Evolutionary conservation across 1,140 invertebrate genomes (phyloP), one percentile per base, ranked within the genome.

Genomic region (Drosophila ogumai): DNA sequence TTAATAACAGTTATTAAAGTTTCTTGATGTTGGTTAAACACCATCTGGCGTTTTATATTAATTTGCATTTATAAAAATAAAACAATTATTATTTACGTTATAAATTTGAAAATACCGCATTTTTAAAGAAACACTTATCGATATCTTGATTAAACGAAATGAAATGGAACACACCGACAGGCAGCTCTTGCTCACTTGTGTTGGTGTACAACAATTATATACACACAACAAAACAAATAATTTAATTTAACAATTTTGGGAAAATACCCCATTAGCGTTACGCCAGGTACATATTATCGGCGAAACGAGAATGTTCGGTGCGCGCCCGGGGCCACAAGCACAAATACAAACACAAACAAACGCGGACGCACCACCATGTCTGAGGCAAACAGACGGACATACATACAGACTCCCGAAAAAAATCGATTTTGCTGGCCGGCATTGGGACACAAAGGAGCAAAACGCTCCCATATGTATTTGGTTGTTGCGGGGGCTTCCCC

Each of bases 351-450:
- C 36, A 71, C 69, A 59, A 73, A 41, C 63, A 76, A 55, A 43
- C 38, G 34, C 67, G 50, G 50, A 67, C 66, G 55, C 71, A 74
- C 67, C 55, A 59, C 46, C 67, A 74, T 69, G 66, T 67, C 66
- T 69, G 47, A 32, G 32, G 59, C 55, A 43, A 46, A 44, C 67
- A 43, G 40, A 36, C 40, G 44, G 49, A 64, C 82, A 61, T 41
- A 76, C 58, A 67, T 49, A 65, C 56, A 49, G 34, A 57, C 17
- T 25, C n/a, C 49, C 25, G 38, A 59, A 60, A 71, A 79, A 78
- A 79, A 88, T 88, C 78, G 84, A 88, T 88, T 87, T 75, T 74
- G 41, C 57, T 84, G 65, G 61, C 66, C 68, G 65, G 65, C 73
- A 65, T 61, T 64, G 32, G 41, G 4, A 7, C 31, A 41, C 36